Base-by-base conservation (phyloP, 1,140 invertebrate species). In the Pseudomyrmex gracilis region DNA sequence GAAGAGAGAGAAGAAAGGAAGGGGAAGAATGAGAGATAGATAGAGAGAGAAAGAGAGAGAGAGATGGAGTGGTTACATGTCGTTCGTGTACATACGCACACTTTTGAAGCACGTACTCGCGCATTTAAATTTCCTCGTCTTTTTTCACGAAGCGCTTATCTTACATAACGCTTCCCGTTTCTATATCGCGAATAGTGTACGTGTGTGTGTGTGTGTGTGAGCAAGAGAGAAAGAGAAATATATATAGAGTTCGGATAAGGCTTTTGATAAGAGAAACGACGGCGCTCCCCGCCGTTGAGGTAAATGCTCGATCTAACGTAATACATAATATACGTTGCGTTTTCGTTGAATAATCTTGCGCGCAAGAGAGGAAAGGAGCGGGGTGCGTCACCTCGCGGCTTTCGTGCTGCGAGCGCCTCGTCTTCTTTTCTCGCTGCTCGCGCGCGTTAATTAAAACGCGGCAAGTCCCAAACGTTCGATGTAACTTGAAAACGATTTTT, bases 51-150 rank as follows among this genome's bases (percentile, higher is more conserved):
- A 24, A n/a, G 45, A 68, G 20, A 24, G 22, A 67, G 58, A 57
- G 34, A 58, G 12, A 1, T 17, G 43, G 24, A 5, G 34, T 61
- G 17, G 84, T 82, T 86, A 73, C 55, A 45, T 82, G 68, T 70
- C 57, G 34, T 74, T 63, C 22, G 66, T 63, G 51, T 24, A 47
- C 55, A 43, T 64, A 17, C n/a, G 8, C 15, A 47, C 58, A 47
- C 55, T 4, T 34, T 34, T 34, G 34, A 34, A 34, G 34, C 34
- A 34, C 34, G 22, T 34, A 82, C 12, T 47, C 55, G 24, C 22
- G 22, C 73, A 68, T 87, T 87, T 87, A 87, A 87, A 87, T 87
- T 87, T 47, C 60, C 45, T 87, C 82, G 70, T 57, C 63, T 86
- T 86, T 86, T 86, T 57, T 43, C 49, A 63, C 61, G 43, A 24